Evolutionary conservation across 1,140 invertebrate species (phyloP).

Genomic region (Listronotus bonariensis): DNA sequence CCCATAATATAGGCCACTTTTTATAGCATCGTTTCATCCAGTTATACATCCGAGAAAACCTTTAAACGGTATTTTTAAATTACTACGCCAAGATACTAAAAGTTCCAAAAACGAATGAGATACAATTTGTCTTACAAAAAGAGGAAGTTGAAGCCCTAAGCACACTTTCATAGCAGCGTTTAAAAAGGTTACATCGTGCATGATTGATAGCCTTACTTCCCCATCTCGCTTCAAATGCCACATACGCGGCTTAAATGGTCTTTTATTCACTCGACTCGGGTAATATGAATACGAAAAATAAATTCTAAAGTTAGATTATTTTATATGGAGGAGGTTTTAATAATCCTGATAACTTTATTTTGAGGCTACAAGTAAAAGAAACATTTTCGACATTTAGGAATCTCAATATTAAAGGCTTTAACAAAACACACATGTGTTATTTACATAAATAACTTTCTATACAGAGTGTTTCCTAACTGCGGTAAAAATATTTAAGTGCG

Average conservation of each 20-base stretch:
- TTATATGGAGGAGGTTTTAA: conserved; percentile 8
- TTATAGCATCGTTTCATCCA: too few species aligned
- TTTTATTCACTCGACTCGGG: conserved; percentile 27
- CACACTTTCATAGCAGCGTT: conserved; percentile 29
- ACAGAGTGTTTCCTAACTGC: too few species aligned
- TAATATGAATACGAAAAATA: conserved; percentile 26
- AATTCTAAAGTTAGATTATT: conserved; percentile 12
- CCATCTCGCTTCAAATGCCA: conserved; percentile 13
- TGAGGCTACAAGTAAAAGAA: too few species aligned
- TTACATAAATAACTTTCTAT: too few species aligned
- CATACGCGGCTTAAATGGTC: conserved; percentile 26
- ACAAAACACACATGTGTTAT: too few species aligned
- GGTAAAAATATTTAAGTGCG: too few species aligned
- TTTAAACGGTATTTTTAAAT: conserved; percentile 1
- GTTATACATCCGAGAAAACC: too few species aligned
- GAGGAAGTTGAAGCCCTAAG: conserved; percentile 26
- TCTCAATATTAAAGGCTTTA: too few species aligned
- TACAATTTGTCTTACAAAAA: conserved; percentile 31
- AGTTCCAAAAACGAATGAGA: conserved; percentile 12
- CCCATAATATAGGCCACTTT: too few species aligned
- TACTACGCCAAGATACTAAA: conserved; percentile 14
- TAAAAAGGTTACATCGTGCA: conserved; percentile 30
- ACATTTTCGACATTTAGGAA: too few species aligned
- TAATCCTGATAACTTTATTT: conserved; percentile 4
- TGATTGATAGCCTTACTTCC: conserved; percentile 23